Base-by-base conservation (phyloP, 1,140 invertebrate species). In the Cotesia glomerata region DNA sequence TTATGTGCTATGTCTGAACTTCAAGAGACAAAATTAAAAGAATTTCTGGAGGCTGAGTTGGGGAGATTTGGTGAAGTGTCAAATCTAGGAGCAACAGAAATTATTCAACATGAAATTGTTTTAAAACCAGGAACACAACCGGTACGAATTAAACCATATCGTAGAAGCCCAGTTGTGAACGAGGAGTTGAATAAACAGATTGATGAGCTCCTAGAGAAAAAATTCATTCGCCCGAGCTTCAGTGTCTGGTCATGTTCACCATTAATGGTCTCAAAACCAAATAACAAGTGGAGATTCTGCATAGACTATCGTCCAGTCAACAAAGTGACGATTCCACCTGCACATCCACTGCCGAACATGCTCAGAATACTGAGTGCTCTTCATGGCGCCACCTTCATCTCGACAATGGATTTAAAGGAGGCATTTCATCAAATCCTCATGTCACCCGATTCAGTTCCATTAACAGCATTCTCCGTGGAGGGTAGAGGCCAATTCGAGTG, bases 401-500 rank as follows among this genome's bases (percentile, higher is more conserved):
- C 77, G 5, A 75, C 78, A 5, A 13, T 84, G 8, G 79, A 82
- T 68, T 68, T 84, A n/a, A 81, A 78, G 26, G 76, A 79, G 52
- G 81, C 78, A 0, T 84, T 73, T 34, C 67, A 73, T 45, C 71
- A 70, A 54, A 64, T 74, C 2, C 45, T 35, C 11, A 71, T 74
- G 63, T 7, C 45, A 18, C 4, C 14, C 16, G 18, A 66, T 13
- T 49, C 36, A 14, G 39, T 63, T 13, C 32, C 45, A 36, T 34
- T 63, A 45, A 71, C 73, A 2, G 69, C 73, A 9, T 74, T 74
- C 35, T 16, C 39, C 4, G 82, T 86, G 3, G 82, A 81, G 11
- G 80, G 81, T 52, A 76, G 79, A 52, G 81, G 82, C 5, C 73
- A 85, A n/a, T 87, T 77, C 66, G 78, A 82, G 52, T 89, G 84